Percentiles rank a stretch among this genome's conserved stretches.
These are phyloP conservation scores for Heptranchias perlo DNA, from an alignment of 2,113 vertebrate genomes.

Conservation along the genomic window DNA sequence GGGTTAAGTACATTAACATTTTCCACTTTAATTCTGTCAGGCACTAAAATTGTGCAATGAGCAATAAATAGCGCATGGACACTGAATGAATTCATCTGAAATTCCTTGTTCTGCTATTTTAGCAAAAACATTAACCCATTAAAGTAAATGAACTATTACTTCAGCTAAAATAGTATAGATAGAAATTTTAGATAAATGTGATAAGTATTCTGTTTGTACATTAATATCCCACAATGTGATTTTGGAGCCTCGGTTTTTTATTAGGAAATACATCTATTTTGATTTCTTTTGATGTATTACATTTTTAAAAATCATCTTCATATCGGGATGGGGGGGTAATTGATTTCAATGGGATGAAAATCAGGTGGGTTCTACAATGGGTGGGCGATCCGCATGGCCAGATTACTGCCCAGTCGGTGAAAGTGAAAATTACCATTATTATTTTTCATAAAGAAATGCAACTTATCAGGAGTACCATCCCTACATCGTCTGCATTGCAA, in stretches of 20 bases:
- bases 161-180: neutral
- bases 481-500: neutral
- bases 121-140: neutral
- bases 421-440: too few relatives aligned
- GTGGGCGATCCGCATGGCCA: too few relatives aligned
- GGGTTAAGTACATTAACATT: neutral
- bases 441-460: too few relatives aligned
- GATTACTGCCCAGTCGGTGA: too few relatives aligned
- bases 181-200: neutral
- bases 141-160: neutral
- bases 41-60: neutral
- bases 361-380: too few relatives aligned
- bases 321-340: too few relatives aligned
- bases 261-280: neutral
- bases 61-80: neutral
- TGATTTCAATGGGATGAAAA: too few relatives aligned
- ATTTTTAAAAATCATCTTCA: too few relatives aligned
- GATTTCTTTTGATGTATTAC: too few relatives aligned
- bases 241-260: neutral
- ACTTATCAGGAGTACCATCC: neutral
- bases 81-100: neutral
- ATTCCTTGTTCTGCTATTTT: neutral
- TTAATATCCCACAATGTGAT: neutral
- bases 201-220: neutral
- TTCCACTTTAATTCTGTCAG: neutral